Percentiles rank a stretch among this genome's conserved stretches.
phyloP scores from a whole-genome alignment of 1,140 invertebrate genomes.

The Drosophila seguyi region DNA sequence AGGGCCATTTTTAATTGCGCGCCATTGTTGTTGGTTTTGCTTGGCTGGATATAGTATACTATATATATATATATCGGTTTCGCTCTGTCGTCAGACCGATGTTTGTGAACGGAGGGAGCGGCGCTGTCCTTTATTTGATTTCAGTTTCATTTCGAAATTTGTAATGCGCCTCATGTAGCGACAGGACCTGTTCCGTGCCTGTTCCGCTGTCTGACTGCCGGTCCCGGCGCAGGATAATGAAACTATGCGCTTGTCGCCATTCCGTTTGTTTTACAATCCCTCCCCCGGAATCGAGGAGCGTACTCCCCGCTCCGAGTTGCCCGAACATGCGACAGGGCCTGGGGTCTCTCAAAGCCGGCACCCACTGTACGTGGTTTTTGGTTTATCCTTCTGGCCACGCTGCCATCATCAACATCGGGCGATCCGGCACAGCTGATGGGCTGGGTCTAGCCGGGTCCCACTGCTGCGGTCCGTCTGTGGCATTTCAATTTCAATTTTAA shows the following conservation, averaged over 20 bases:
- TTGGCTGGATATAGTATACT: slow-evolving; percentile 11
- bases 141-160: slow-evolving; percentile 82
- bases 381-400: slow-evolving; percentile 46
- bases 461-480: slow-evolving; percentile 70
- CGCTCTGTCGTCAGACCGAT: slow-evolving; percentile 22
- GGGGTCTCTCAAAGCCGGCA: not conserved
- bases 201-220: slow-evolving; percentile 40
- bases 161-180: slow-evolving; percentile 77
- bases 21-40: slow-evolving; percentile 70
- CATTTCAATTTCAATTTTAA: slow-evolving; percentile 82
- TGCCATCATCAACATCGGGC: slow-evolving; percentile 49
- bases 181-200: slow-evolving; percentile 57
- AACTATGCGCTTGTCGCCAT: slow-evolving; percentile 73
- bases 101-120: slow-evolving; percentile 28
- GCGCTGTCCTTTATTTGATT: slow-evolving; percentile 77
- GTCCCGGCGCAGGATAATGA: slow-evolving; percentile 68
- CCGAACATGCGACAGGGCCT: not conserved
- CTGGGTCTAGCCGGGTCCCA: slow-evolving; percentile 7
- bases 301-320: slow-evolving; percentile 3
- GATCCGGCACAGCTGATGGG: slow-evolving; percentile 31
- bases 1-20: slow-evolving; percentile 79
- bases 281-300: not conserved
- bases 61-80: slow-evolving; percentile 26
- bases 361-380: slow-evolving; percentile 60
- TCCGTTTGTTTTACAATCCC: slow-evolving; percentile 67